These are phyloP conservation scores for Orthosia gracilis DNA, from an alignment of 2,888 invertebrate genomes.

Conservation along the genomic window DNA sequence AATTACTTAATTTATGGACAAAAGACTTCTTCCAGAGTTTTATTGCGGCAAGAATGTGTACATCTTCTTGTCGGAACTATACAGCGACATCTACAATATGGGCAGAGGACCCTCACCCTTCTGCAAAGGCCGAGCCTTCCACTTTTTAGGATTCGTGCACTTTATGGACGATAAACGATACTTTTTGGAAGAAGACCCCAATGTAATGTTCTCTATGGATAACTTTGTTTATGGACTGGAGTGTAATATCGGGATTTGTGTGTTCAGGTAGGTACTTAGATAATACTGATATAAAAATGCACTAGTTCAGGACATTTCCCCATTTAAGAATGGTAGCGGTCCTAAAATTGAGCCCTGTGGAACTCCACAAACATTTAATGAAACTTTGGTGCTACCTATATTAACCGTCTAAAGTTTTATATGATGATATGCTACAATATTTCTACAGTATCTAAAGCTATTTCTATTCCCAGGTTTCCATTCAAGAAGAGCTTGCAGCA, in stretches of 20 bases:
- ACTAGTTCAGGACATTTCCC: background rate
- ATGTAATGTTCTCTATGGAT: slow-evolving; percentile 82
- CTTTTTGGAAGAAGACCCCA: slow-evolving; percentile 85
- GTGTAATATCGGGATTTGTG: slow-evolving; percentile 84
- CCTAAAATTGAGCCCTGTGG: background rate
- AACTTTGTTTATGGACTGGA: slow-evolving; percentile 87
- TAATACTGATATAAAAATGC: background rate
- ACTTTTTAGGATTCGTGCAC: slow-evolving; percentile 86
- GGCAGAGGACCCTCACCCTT: slow-evolving; percentile 81
- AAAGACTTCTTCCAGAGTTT: slow-evolving; percentile 75
- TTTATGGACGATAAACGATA: slow-evolving; percentile 83
- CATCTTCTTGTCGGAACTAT: slow-evolving; percentile 84
- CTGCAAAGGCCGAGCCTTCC: slow-evolving; percentile 83
- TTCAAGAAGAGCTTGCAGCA: slow-evolving; percentile 87
- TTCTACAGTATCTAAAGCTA: background rate
- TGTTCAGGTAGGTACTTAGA: slow-evolving; percentile 76
- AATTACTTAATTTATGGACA: slow-evolving; percentile 21
- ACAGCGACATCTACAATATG: slow-evolving; percentile 87
- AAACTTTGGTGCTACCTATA: background rate
- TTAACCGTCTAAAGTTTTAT: background rate
- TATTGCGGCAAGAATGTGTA: slow-evolving; percentile 88
- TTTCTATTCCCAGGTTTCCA: slow-evolving; percentile 78
- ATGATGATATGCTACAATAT: background rate
- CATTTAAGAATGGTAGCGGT: background rate
- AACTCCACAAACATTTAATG: background rate